Conservation (phyloP, 2,113 vertebrate genomes). For the Equus quagga region DNA sequence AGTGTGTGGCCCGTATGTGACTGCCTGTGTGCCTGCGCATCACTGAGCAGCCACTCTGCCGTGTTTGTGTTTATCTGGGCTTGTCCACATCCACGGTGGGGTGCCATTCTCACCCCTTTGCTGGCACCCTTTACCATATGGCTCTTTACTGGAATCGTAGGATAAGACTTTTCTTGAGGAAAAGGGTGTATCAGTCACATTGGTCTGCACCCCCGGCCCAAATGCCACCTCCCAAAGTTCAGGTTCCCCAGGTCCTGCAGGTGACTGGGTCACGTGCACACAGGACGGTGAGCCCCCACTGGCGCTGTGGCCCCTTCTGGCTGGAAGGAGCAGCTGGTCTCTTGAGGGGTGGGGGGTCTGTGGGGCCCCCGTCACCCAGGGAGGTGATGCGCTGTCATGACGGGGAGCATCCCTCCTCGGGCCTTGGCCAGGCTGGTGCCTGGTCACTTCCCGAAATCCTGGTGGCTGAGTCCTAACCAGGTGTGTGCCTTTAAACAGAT, state of each 20-base stretch:
- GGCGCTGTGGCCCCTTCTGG: not conserved
- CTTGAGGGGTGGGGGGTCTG: not conserved
- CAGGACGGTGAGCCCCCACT: not conserved
- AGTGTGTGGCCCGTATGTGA: fast-evolving
- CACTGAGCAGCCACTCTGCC: not conserved
- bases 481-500: not conserved
- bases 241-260: not conserved
- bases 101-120: not conserved
- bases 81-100: fast-evolving
- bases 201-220: not conserved
- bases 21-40: not conserved
- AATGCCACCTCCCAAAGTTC: not conserved
- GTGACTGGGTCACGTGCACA: not conserved
- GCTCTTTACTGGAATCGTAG: not conserved
- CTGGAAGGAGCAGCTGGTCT: not conserved
- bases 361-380: slow-evolving; percentile 48
- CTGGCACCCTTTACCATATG: not conserved
- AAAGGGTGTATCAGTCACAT: not conserved
- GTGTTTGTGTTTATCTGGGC: too few relatives aligned
- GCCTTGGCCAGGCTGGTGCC: not conserved
- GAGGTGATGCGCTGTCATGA: not conserved
- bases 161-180: not conserved
- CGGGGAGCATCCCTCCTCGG: slow-evolving; percentile 41
- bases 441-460: not conserved
- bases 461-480: not conserved